These are phyloP conservation scores for Neelides sp. DNA, from an alignment of 1,140 invertebrate genomes.

Conservation along the genomic window DNA sequence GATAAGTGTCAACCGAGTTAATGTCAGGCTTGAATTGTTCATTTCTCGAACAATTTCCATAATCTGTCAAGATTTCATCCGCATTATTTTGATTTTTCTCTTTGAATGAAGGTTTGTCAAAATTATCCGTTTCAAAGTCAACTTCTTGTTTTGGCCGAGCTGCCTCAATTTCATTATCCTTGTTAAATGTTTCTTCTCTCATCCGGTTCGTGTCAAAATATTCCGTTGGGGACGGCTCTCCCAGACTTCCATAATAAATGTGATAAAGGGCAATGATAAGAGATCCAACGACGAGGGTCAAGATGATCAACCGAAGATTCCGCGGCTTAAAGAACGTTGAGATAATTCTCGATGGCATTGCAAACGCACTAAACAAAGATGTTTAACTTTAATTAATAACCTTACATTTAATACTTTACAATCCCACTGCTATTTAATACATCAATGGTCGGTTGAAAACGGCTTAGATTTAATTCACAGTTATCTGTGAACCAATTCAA, in stretches of 20 bases:
- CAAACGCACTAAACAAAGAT: too few species aligned
- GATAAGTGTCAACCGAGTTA: slow-evolving; percentile 22
- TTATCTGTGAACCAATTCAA: too few species aligned
- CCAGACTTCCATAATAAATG: slow-evolving; percentile 12
- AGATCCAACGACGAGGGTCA: slow-evolving; percentile 12
- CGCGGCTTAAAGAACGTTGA: slow-evolving; percentile 16
- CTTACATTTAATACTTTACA: too few species aligned
- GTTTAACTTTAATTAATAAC: too few species aligned
- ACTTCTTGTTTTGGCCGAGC: neutral
- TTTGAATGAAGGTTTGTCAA: neutral
- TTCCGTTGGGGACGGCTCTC: neutral
- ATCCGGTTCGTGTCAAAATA: neutral
- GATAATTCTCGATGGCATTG: slow-evolving; percentile 13
- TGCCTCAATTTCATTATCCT: neutral
- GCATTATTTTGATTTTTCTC: neutral
- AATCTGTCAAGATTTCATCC: neutral
- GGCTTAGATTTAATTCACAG: too few species aligned
- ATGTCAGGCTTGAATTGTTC: slow-evolving; percentile 18
- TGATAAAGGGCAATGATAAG: slow-evolving; percentile 19
- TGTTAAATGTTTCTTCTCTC: neutral
- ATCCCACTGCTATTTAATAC: too few species aligned
- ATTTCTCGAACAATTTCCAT: too few species aligned
- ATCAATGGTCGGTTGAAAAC: too few species aligned
- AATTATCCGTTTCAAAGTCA: slow-evolving; percentile 4
- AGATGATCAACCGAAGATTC: slow-evolving; percentile 18